phyloP scores from a whole-genome alignment of 2,888 invertebrate species.

The Caradrina kadenii region DNA sequence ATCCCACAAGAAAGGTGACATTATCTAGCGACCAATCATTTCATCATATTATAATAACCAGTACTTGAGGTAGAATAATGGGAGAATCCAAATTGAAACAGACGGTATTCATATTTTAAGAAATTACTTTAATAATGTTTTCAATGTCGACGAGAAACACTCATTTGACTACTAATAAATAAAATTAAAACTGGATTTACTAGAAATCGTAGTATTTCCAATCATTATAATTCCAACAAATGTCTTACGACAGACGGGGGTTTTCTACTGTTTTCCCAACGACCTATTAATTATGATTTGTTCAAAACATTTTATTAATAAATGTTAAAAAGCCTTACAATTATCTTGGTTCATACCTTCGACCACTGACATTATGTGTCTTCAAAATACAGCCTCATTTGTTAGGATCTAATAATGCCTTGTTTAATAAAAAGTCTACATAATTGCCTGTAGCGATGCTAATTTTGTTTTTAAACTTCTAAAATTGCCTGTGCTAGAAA shows the following conservation, averaged over 20 bases:
- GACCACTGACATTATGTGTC: conserved; percentile 21
- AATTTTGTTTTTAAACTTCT: conserved; percentile 56
- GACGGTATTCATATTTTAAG: conserved; percentile 4
- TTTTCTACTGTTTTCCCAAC: conserved; percentile 49
- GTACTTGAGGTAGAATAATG: conserved; percentile 8
- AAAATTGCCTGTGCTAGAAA: conserved; percentile 46
- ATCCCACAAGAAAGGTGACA: conserved; percentile 50
- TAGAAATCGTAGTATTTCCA: conserved; percentile 38
- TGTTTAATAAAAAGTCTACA: conserved; percentile 42
- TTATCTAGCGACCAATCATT: conserved; percentile 36
- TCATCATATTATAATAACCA: conserved; percentile 30
- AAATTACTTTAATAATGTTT: conserved; percentile 1
- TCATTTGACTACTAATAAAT: conserved; percentile 23
- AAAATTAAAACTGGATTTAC: conserved; percentile 46
- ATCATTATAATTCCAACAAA: conserved; percentile 28
- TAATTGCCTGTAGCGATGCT: conserved; percentile 30
- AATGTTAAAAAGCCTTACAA: conserved; percentile 2
- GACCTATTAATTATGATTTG: conserved; percentile 7
- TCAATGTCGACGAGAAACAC: conserved; percentile 10
- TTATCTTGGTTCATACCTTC: conserved; percentile 11
- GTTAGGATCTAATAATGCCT: conserved; percentile 45
- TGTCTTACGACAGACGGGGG: conserved; percentile 38
- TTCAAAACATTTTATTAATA: background rate
- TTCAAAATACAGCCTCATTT: conserved; percentile 42
- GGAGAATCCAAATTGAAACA: conserved; percentile 1